Percentiles rank a stretch among this genome's conserved stretches.
These are phyloP conservation scores for Pseudolycoriella hygida DNA, from an alignment of 2,888 invertebrate genomes.

Conservation along the genomic window DNA sequence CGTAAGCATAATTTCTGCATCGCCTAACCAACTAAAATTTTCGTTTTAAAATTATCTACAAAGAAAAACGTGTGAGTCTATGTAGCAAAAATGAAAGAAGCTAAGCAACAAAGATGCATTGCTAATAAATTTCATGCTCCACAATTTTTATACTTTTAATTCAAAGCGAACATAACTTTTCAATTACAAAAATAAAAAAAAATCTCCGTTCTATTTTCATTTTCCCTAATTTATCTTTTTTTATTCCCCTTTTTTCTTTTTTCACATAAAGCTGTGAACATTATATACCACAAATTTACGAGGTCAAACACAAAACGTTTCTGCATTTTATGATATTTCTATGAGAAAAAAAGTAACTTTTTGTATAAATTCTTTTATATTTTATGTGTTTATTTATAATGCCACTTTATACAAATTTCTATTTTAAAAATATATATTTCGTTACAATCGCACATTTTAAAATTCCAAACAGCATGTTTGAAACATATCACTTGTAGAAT, in stretches of 20 bases:
- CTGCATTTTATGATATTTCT: not conserved
- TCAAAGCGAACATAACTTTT: not conserved
- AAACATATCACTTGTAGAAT: too few species aligned
- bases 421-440: too few species aligned
- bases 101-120: too few species aligned
- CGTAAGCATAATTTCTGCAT: too few species aligned
- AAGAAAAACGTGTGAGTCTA: too few species aligned
- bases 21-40: too few species aligned
- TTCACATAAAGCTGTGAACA: not conserved
- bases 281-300: not conserved
- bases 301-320: slow-evolving; percentile 1
- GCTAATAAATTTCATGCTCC: not conserved
- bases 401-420: too few species aligned
- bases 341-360: too few species aligned
- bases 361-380: too few species aligned
- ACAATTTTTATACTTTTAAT: not conserved
- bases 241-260: not conserved
- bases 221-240: slow-evolving; percentile 1
- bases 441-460: not conserved
- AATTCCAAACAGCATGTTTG: not conserved
- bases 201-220: slow-evolving; percentile 1
- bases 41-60: too few species aligned
- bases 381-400: too few species aligned
- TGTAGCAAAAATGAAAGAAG: too few species aligned
- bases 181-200: not conserved